Evolutionary conservation across 2,113 vertebrate species (phyloP).

Genomic region (Lampris incognitus): DNA sequence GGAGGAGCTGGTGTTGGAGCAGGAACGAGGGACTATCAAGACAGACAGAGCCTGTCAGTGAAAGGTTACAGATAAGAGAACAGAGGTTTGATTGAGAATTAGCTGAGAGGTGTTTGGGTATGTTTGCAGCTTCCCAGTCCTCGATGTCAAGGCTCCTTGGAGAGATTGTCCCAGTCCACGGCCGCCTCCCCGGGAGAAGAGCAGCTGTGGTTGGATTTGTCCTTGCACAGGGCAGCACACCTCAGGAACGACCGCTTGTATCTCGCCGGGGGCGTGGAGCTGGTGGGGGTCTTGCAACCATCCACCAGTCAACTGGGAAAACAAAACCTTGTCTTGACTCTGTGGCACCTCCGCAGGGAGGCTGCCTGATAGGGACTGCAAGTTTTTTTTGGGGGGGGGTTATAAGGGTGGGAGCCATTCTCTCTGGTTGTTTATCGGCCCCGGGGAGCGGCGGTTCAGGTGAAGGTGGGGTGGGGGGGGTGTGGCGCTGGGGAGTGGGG

Average conservation of each 20-base stretch:
- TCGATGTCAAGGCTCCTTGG: no score
- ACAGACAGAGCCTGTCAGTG: conserved; percentile 3
- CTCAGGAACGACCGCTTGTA: conserved; percentile 66
- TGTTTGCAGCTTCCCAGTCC: no score
- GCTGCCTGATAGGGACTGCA: conserved; percentile 34
- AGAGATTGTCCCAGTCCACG: no score
- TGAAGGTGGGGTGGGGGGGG: conserved; percentile 19
- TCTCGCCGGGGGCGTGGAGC: neutral
- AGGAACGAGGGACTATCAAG: conserved; percentile 17
- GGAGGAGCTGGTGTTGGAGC: conserved; percentile 21
- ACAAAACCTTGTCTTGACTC: conserved; percentile 70
- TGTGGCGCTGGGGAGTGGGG: neutral
- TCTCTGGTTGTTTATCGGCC: conserved; percentile 46
- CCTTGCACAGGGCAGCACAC: conserved; percentile 55
- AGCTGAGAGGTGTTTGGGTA: no score
- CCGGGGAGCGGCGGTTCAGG: conserved; percentile 33
- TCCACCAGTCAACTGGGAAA: conserved; percentile 72
- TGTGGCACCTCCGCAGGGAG: conserved; percentile 46
- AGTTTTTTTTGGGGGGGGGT: conserved; percentile 4
- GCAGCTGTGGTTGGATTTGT: conserved; percentile 32
- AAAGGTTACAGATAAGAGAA: neutral
- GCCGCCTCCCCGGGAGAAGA: conserved; percentile 8
- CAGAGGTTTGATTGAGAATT: no score
- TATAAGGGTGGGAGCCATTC: conserved; percentile 38
- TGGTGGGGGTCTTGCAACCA: conserved; percentile 33